Percentiles rank a stretch among this genome's conserved stretches.
phyloP scores from a whole-genome alignment of 1,140 invertebrate species.

The Stegodyphus dumicola region DNA sequence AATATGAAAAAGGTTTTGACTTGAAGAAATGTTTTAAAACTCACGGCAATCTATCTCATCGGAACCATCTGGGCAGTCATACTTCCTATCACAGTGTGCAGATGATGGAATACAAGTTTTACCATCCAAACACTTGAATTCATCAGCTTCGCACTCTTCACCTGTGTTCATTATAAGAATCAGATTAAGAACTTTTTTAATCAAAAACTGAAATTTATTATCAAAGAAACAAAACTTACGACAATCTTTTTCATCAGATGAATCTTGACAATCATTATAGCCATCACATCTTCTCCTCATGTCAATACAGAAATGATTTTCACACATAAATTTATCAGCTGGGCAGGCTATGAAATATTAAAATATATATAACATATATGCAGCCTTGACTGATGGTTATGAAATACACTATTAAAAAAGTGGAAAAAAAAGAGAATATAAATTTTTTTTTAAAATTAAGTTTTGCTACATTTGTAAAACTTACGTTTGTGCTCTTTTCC shows the following conservation, averaged over 20 bases:
- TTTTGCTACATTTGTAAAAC: not conserved
- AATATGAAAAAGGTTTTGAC: not conserved
- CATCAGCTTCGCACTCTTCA: slow-evolving; percentile 65
- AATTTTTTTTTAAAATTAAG: not conserved
- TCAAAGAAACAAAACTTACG: slow-evolving; percentile 63
- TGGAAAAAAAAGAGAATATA: not conserved
- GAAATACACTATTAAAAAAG: not conserved
- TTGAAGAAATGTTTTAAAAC: slow-evolving; percentile 12
- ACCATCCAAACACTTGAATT: slow-evolving; percentile 73
- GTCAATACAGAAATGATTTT: slow-evolving; percentile 68
- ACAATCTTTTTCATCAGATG: slow-evolving; percentile 69
- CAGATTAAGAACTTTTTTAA: too few species aligned
- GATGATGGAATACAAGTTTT: slow-evolving; percentile 66
- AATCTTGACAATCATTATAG: slow-evolving; percentile 68
- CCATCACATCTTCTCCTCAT: slow-evolving; percentile 67
- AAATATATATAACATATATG: too few species aligned
- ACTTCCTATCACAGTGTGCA: slow-evolving; percentile 67
- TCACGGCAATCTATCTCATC: slow-evolving; percentile 87
- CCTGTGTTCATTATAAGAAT: not conserved
- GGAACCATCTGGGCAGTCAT: slow-evolving; percentile 82
- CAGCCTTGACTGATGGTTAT: too few species aligned
- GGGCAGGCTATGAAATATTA: slow-evolving; percentile 51
- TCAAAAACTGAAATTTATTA: too few species aligned
- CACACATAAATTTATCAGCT: slow-evolving; percentile 67
- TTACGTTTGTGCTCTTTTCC: slow-evolving; percentile 1